Base-by-base conservation (phyloP, 64 coral and sea anemone genomes). In the Pachyseris speciosa region DNA sequence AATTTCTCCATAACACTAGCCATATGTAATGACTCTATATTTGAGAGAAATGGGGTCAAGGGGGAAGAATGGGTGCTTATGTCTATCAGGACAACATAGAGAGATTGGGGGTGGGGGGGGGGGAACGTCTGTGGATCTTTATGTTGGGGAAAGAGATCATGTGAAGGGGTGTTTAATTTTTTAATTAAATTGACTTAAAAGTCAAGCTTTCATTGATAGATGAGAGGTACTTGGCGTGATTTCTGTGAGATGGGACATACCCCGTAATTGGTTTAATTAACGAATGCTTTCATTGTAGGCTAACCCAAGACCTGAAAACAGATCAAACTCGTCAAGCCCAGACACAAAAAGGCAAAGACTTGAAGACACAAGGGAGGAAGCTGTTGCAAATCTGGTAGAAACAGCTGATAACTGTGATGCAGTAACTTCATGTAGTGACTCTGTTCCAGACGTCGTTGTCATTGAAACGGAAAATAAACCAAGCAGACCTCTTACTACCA, bases 291-390 rank as follows among this genome's bases (percentile, higher is more conserved):
- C 13, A 80, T 80, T 13, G n/a, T 12, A 81, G 51, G 36, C 20
- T 81, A 51, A 81, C 10, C 11, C 20, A 40, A 29, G 30, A 28
- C 24, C 77, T 61, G 17, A 81, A 63, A 81, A 0, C 27, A 40
- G 22, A 33, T 15, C 53, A 20, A 81, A 59, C 32, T 81, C 34
- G 26, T 61, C 53, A 40, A 81, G 77, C 40, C 77, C 77, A 41
- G 52, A 58, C 1, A 81, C 55, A 81, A 81, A 81, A 52, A 63
- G 77, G 22, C 77, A 61, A n/a, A 81, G 41, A 36, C 52, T 81
- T 81, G 77, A 81, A 61, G 20, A 37, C 26, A 33, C 33, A 32
- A 58, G 63, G 36, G 53, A 39, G 31, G 52, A 81, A 27, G 13
- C 40, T n/a, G n/a, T 27, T 61, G 27, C 22, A 61, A 61, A 11